A percentile compares a stretch with the other conserved stretches of the same genome.
phyloP scores from a whole-genome alignment of 2,113 vertebrate genomes.

The Hyperopisus bebe region DNA sequence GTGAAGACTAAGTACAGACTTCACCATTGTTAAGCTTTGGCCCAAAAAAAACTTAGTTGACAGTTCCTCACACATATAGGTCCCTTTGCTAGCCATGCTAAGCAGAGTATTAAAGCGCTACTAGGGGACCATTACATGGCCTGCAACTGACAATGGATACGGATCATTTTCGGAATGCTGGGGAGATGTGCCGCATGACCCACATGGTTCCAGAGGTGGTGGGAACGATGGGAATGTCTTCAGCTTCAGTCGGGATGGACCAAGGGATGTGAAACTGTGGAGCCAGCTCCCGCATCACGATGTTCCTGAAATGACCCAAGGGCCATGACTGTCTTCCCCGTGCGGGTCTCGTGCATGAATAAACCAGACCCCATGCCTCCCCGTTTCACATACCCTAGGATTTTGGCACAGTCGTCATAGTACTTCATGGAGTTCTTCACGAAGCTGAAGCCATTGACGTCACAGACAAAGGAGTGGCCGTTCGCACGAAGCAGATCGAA shows the following conservation, averaged over 20 bases:
- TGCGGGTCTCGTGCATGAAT: not conserved
- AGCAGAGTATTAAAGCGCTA: not conserved
- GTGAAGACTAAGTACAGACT: not conserved
- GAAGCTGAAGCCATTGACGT: constrained; percentile 88
- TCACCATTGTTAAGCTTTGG: not conserved
- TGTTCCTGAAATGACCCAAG: constrained; percentile 60
- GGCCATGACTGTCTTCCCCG: not conserved
- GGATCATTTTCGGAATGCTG: not conserved
- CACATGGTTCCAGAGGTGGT: constrained; percentile 88
- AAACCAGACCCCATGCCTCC: not conserved
- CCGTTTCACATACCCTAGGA: constrained; percentile 69
- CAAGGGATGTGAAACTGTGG: constrained; percentile 85
- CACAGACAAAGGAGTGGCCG: constrained; percentile 86
- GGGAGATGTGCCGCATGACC: constrained; percentile 32
- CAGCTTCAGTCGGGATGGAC: constrained; percentile 83
- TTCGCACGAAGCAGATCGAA: constrained; percentile 84
- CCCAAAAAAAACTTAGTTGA: not conserved
- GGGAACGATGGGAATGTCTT: constrained; percentile 86
- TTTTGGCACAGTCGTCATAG: constrained; percentile 88
- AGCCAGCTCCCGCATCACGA: constrained; percentile 82
- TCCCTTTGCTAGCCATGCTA: not conserved
- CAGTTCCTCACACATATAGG: not conserved
- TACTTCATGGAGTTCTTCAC: constrained; percentile 93
- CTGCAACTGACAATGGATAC: not conserved
- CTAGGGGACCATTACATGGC: not conserved